A percentile compares a stretch with the other conserved stretches of the same genome.
These are phyloP conservation scores for Cathartes aura DNA, from an alignment of 2,113 vertebrate genomes.

Conservation along the genomic window DNA sequence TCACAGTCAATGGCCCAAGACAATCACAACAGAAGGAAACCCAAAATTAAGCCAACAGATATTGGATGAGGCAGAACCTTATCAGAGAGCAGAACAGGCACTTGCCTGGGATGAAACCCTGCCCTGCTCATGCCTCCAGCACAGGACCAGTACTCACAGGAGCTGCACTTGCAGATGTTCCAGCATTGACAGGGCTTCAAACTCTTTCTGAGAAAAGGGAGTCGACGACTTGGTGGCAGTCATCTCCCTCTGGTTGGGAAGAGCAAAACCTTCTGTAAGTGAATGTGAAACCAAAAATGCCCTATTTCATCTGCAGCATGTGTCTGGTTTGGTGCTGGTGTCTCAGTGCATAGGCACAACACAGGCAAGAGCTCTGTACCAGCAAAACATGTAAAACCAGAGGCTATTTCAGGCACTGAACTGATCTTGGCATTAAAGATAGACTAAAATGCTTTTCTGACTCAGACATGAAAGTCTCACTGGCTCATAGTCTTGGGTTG, in stretches of 20 bases:
- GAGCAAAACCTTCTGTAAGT: not conserved
- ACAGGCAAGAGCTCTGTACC: not conserved
- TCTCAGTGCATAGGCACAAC: not conserved
- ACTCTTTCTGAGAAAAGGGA: slow-evolving; percentile 71
- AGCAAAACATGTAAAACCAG: not conserved
- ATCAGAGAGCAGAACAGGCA: not conserved
- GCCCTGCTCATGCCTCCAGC: not conserved
- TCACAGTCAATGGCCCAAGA: not conserved
- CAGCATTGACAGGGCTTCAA: slow-evolving; percentile 74
- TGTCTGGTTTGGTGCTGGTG: not conserved
- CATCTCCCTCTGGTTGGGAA: slow-evolving; percentile 73
- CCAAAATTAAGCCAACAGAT: not conserved
- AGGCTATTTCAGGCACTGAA: not conserved
- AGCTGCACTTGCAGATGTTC: slow-evolving; percentile 79
- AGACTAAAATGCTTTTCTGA: not conserved
- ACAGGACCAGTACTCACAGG: slow-evolving; percentile 72
- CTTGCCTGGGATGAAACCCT: not conserved
- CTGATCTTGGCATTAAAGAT: not conserved
- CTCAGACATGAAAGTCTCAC: not conserved
- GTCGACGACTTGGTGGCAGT: slow-evolving; percentile 54
- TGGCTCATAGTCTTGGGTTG: not conserved
- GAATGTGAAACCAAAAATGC: not conserved
- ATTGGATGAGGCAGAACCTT: not conserved
- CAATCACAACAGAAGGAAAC: not conserved
- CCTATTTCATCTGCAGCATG: not conserved